Conservation (phyloP, 1,140 invertebrate genomes). For the Ctenoplectra terminalis region DNA sequence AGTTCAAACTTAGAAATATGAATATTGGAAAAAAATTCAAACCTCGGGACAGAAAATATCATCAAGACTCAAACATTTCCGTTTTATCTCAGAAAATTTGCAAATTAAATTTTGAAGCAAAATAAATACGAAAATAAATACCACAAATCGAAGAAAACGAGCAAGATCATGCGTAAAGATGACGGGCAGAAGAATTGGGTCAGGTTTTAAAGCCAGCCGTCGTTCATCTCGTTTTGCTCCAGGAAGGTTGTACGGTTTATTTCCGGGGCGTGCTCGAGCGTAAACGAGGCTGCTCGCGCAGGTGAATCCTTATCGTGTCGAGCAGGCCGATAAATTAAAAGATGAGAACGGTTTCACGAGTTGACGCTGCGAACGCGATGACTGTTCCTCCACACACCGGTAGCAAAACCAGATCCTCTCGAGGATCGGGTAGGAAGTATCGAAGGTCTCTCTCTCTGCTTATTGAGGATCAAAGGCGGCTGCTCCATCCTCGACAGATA, state of each 20-base stretch:
- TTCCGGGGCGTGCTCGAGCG: not conserved
- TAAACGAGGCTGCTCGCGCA: not conserved
- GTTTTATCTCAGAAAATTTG: too few relatives aligned
- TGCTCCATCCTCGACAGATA: constrained; percentile 18
- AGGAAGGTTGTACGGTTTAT: not conserved
- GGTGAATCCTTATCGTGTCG: constrained; percentile 33
- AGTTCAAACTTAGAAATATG: too few relatives aligned
- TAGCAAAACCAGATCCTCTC: constrained; percentile 30
- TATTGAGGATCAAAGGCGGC: constrained; percentile 48
- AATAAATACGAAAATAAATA: too few relatives aligned
- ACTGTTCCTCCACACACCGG: not conserved
- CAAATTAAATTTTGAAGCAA: too few relatives aligned
- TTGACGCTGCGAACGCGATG: constrained; percentile 2
- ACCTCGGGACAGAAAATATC: too few relatives aligned
- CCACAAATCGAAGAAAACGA: not conserved
- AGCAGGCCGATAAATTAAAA: constrained; percentile 31
- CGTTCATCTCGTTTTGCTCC: not conserved
- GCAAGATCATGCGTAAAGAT: not conserved
- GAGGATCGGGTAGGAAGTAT: constrained; percentile 1
- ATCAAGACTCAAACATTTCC: too few relatives aligned
- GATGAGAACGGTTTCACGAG: constrained; percentile 14
- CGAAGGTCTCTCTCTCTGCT: not conserved
- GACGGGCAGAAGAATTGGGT: not conserved
- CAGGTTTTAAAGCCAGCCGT: not conserved
- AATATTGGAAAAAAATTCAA: too few relatives aligned